phyloP scores from a whole-genome alignment of 92 coral and sea anemone species.

The Phenganax subtilis region DNA sequence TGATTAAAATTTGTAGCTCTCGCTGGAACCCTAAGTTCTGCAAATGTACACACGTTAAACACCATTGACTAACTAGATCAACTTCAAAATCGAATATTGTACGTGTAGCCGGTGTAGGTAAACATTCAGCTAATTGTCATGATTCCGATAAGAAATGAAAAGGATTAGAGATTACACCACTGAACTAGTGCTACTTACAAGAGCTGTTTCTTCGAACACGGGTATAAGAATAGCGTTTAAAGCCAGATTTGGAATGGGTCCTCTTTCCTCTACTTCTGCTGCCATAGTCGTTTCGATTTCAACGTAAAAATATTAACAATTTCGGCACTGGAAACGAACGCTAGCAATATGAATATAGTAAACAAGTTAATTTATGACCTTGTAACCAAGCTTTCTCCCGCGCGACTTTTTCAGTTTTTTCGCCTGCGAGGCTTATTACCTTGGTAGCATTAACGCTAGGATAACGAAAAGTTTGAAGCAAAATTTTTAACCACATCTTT shows the following conservation, averaged over 20 bases:
- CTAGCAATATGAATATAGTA: neutral
- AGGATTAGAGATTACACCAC: neutral
- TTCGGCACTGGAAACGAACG: neutral
- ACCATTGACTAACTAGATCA: too few relatives aligned
- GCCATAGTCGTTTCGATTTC: constrained; percentile 38
- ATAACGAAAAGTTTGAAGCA: too few relatives aligned
- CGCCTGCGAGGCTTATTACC: neutral
- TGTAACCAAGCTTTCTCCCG: constrained; percentile 17
- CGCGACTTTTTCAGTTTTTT: neutral
- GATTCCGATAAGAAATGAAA: neutral
- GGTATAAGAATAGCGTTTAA: constrained; percentile 75
- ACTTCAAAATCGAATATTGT: too few relatives aligned
- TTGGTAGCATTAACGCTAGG: too few relatives aligned
- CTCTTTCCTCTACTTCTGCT: constrained; percentile 66
- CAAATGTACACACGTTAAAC: too few relatives aligned
- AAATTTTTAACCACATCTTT: too few relatives aligned
- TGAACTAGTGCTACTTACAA: neutral
- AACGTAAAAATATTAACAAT: neutral
- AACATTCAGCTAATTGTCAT: too few relatives aligned
- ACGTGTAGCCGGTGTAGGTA: too few relatives aligned
- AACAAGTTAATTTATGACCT: neutral
- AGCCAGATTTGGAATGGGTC: constrained; percentile 88
- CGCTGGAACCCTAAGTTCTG: too few relatives aligned
- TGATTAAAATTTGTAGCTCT: too few relatives aligned
- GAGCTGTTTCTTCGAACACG: constrained; percentile 59